Evolutionary conservation across 1,140 invertebrate genomes (phyloP).

Genomic region (Archivesica marissinica): DNA sequence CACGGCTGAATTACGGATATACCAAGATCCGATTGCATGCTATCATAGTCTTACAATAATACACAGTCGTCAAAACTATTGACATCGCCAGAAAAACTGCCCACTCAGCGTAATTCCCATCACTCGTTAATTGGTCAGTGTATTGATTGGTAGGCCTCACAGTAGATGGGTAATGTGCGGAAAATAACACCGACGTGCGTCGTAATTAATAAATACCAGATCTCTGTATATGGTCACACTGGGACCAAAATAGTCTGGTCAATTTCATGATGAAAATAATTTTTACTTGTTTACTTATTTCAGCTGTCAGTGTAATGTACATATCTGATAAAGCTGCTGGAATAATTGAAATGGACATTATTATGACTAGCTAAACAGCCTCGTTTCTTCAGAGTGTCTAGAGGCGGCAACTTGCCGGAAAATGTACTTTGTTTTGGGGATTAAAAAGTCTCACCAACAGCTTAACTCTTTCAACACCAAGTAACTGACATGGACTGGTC

Average conservation of each 20-base stretch:
- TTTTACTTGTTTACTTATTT: not conserved
- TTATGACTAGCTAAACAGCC: too few relatives aligned
- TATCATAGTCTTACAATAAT: constrained; percentile 18
- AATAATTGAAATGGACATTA: not conserved
- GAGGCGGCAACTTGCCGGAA: too few relatives aligned
- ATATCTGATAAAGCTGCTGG: not conserved
- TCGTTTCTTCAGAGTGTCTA: too few relatives aligned
- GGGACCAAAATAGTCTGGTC: not conserved
- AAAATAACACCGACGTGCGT: not conserved
- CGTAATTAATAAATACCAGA: not conserved
- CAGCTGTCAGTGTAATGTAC: not conserved
- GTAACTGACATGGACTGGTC: too few relatives aligned
- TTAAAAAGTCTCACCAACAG: too few relatives aligned
- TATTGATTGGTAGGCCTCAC: not conserved
- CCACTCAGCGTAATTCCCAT: constrained; percentile 10
- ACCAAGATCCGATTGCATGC: not conserved
- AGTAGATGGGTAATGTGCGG: not conserved
- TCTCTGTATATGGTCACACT: not conserved
- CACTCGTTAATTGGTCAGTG: constrained; percentile 11
- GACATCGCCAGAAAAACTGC: constrained; percentile 10
- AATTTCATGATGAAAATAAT: constrained; percentile 11
- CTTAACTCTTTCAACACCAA: too few relatives aligned
- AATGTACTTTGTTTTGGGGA: too few relatives aligned
- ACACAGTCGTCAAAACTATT: constrained; percentile 3
- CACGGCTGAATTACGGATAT: not conserved